phyloP scores from a whole-genome alignment of 2,888 invertebrate species.

The Sisyra terminalis region DNA sequence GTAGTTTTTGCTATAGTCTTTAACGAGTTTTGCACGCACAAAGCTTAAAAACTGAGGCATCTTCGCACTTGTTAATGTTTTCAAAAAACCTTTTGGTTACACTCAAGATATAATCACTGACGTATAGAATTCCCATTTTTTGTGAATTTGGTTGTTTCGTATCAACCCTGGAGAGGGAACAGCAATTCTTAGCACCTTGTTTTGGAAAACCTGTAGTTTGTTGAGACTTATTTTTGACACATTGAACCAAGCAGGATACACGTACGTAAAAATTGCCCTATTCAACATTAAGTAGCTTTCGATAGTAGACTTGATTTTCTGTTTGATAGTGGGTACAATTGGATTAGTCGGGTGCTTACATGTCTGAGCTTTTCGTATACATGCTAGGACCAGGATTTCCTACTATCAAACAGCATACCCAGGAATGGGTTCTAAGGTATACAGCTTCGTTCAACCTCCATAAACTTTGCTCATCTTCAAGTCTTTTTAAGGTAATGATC shows the following conservation, averaged over 20 bases:
- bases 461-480: neutral
- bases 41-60: no score
- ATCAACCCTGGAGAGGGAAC: neutral
- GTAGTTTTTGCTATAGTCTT: no score
- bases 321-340: neutral
- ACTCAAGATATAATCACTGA: no score
- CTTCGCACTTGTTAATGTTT: no score
- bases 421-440: conserved; percentile 1
- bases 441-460: neutral
- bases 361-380: neutral
- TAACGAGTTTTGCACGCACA: no score
- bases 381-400: neutral
- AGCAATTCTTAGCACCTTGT: neutral
- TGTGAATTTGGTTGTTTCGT: neutral
- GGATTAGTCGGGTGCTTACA: neutral
- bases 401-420: neutral
- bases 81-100: no score
- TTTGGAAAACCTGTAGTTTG: neutral
- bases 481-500: conserved; percentile 5
- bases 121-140: no score
- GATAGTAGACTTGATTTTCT: neutral
- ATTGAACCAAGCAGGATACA: neutral
- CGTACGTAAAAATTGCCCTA: conserved; percentile 4
- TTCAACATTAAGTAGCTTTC: neutral
- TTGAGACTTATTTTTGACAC: neutral